Evolutionary conservation across 2,797 vertebrate genomes (phyloP).

Genomic region (Threskiornis aethiopicus): DNA sequence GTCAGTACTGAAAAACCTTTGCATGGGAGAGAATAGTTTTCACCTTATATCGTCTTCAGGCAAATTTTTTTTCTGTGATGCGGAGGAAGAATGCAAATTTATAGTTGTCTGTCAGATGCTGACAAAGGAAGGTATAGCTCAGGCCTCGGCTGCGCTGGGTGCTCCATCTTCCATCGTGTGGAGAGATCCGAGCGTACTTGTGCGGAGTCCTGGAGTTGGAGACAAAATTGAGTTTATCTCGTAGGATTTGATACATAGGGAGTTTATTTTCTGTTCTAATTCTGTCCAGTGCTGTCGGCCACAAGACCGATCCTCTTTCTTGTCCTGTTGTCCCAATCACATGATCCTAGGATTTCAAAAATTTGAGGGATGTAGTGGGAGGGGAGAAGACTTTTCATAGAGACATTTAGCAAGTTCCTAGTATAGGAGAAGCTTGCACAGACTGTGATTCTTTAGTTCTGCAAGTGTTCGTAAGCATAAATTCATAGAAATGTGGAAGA

Average conservation of each 20-base stretch:
- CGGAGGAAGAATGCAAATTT: background rate
- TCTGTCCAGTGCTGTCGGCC: background rate
- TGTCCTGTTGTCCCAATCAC: background rate
- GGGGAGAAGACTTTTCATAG: background rate
- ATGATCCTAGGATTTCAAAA: background rate
- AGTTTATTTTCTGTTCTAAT: background rate
- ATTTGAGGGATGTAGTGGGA: too few relatives aligned
- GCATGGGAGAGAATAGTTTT: background rate
- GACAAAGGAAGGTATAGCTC: background rate
- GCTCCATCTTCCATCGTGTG: background rate
- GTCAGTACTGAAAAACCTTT: background rate
- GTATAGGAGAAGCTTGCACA: background rate
- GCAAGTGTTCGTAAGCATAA: background rate
- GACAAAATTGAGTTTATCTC: fast-evolving
- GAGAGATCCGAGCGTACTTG: fast-evolving
- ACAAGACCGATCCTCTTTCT: background rate
- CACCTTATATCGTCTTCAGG: background rate
- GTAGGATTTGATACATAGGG: background rate
- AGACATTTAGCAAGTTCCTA: background rate
- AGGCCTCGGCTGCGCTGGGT: fast-evolving
- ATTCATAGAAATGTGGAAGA: background rate
- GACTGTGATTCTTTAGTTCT: background rate
- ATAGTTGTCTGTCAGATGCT: background rate
- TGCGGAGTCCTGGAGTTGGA: background rate
- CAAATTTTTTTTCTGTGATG: fast-evolving